phyloP scores from a whole-genome alignment of 1,140 invertebrate genomes.

The Heliconius eleuchia region DNA sequence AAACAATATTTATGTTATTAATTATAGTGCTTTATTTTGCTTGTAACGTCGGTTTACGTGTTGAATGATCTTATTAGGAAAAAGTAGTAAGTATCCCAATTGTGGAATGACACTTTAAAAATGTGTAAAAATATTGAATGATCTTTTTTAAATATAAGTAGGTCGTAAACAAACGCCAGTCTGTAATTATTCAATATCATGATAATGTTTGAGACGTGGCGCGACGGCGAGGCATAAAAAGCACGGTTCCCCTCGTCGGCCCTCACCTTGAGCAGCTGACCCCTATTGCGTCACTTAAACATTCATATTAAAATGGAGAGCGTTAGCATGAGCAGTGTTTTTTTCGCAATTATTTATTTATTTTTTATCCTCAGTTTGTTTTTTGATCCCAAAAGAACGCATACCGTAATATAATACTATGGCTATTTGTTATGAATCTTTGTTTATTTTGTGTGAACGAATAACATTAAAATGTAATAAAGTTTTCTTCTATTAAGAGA shows the following conservation, averaged over 20 bases:
- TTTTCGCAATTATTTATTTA: conserved; percentile 1
- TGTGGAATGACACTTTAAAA: too few species aligned
- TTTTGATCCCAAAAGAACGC: neutral
- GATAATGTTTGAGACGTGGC: conserved; percentile 7
- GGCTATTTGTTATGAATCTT: neutral
- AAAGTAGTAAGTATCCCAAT: too few species aligned
- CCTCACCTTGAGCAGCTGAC: conserved; percentile 66
- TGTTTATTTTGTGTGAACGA: too few species aligned
- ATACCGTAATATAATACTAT: neutral
- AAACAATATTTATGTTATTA: too few species aligned
- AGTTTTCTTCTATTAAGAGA: too few species aligned
- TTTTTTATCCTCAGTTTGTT: neutral
- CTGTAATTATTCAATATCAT: neutral
- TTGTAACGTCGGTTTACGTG: too few species aligned
- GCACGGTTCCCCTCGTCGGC: conserved; percentile 36
- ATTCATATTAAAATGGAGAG: conserved; percentile 62
- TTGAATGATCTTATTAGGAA: neutral
- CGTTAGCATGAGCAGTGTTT: conserved; percentile 30
- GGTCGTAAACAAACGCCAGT: neutral
- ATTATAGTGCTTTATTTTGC: too few species aligned
- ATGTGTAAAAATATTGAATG: too few species aligned
- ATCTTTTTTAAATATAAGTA: neutral
- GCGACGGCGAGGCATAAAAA: conserved; percentile 18
- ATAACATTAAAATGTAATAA: too few species aligned
- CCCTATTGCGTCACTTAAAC: conserved; percentile 57